A percentile compares a stretch with the other conserved stretches of the same genome.
Evolutionary conservation across 2,888 invertebrate species (phyloP).

Genomic region (Acleris literana): DNA sequence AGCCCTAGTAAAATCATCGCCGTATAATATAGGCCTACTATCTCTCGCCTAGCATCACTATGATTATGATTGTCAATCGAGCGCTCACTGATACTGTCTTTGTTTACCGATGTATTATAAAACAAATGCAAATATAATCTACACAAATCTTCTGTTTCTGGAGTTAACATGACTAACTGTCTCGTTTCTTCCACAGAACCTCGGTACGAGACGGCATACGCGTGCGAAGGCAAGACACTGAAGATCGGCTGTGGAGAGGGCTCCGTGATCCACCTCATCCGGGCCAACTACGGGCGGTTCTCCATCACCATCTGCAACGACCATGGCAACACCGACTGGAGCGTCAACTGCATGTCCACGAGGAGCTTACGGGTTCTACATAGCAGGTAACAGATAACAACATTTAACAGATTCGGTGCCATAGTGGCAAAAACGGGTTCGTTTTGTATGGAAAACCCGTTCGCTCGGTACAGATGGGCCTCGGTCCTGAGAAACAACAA

Average conservation of each 20-base stretch:
- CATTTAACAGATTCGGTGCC: neutral
- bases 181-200: constrained; percentile 83
- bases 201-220: constrained; percentile 95
- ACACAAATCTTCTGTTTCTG: neutral
- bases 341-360: constrained; percentile 97
- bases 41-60: no score
- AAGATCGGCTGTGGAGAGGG: constrained; percentile 94
- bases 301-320: constrained; percentile 98
- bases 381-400: constrained; percentile 86
- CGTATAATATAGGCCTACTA: no score
- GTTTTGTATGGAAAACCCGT: no score
- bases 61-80: no score
- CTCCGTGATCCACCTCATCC: constrained; percentile 94
- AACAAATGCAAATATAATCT: neutral
- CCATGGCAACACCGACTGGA: constrained; percentile 98
- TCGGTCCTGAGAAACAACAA: no score
- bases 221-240: constrained; percentile 96
- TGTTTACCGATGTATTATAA: no score
- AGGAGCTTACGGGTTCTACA: constrained; percentile 94
- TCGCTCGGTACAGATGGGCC: no score
- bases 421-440: neutral
- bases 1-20: no score
- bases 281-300: constrained; percentile 97
- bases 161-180: neutral
- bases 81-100: no score